Evolutionary conservation across 1,140 invertebrate genomes (phyloP).

Genomic region (Drosophila albomicans): DNA sequence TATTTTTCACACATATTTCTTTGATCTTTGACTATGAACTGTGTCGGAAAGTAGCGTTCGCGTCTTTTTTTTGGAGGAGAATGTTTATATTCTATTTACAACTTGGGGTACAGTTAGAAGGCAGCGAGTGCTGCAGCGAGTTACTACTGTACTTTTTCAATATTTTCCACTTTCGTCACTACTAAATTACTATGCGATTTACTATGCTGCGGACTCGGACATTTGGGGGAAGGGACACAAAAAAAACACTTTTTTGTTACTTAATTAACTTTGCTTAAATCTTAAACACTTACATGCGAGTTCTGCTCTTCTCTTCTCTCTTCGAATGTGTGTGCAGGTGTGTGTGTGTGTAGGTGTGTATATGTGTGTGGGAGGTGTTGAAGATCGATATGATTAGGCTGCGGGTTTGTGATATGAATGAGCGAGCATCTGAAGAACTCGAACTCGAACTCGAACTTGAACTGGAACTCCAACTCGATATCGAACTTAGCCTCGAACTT

Average conservation of each 20-base stretch:
- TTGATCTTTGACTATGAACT: no score
- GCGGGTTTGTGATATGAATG: conserved; percentile 17
- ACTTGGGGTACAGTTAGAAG: conserved; percentile 34
- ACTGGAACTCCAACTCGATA: no score
- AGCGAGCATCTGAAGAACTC: neutral
- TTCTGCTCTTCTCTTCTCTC: conserved; percentile 18
- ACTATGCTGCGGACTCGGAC: neutral
- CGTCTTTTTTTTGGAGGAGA: neutral
- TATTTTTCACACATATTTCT: neutral
- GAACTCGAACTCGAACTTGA: no score
- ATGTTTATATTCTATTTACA: conserved; percentile 46
- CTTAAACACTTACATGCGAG: conserved; percentile 70
- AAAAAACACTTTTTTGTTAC: conserved; percentile 49
- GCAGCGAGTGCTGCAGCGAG: neutral
- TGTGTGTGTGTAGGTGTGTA: neutral
- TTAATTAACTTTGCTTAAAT: conserved; percentile 68
- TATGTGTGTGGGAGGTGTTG: conserved; percentile 6
- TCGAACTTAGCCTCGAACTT: no score
- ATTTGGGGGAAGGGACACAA: conserved; percentile 29
- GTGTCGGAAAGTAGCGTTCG: neutral
- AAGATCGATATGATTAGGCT: conserved; percentile 10
- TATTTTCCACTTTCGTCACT: conserved; percentile 18
- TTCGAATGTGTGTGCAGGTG: neutral
- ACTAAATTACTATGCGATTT: neutral
- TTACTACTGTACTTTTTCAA: conserved; percentile 10